These are phyloP conservation scores for Cololabis saira DNA, from an alignment of 2,113 vertebrate species.

Conservation along the genomic window DNA sequence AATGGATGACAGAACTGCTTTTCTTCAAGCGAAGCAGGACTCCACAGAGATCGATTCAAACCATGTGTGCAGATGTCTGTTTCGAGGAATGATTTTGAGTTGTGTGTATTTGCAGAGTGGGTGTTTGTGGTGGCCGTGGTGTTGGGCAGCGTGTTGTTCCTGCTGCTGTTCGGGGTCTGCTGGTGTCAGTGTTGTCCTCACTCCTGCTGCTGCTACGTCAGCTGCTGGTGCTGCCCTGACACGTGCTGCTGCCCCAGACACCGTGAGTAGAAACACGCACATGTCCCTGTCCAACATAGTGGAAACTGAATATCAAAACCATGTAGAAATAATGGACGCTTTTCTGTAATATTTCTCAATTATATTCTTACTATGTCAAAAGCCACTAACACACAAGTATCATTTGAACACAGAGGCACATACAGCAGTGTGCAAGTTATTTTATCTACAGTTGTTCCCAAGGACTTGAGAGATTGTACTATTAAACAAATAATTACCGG, in stretches of 20 bases:
- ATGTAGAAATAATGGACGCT: neutral
- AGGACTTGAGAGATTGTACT: too few species aligned
- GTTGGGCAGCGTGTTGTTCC: slow-evolving; percentile 87
- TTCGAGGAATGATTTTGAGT: slow-evolving; percentile 8
- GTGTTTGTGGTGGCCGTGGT: slow-evolving; percentile 91
- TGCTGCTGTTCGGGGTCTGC: slow-evolving; percentile 91
- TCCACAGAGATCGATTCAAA: neutral
- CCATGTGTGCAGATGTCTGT: neutral
- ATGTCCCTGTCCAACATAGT: too few species aligned
- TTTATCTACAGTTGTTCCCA: neutral
- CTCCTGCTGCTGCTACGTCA: slow-evolving; percentile 96
- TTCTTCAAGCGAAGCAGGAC: neutral
- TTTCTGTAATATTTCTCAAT: neutral
- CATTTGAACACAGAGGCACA: neutral
- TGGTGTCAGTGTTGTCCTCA: slow-evolving; percentile 99
- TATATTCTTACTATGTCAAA: neutral
- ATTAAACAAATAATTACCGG: too few species aligned
- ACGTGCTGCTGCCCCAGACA: slow-evolving; percentile 96
- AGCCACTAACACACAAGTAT: neutral
- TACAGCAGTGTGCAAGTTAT: neutral
- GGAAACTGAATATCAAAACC: too few species aligned
- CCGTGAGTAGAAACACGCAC: slow-evolving; percentile 82
- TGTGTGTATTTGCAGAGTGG: slow-evolving; percentile 87
- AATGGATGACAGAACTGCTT: too few species aligned
- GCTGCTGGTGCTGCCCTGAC: slow-evolving; percentile 94